Evolutionary conservation across 2,113 vertebrate genomes (phyloP), one percentile per base, ranked within the genome.

Genomic region (Empidonax alnorum): DNA sequence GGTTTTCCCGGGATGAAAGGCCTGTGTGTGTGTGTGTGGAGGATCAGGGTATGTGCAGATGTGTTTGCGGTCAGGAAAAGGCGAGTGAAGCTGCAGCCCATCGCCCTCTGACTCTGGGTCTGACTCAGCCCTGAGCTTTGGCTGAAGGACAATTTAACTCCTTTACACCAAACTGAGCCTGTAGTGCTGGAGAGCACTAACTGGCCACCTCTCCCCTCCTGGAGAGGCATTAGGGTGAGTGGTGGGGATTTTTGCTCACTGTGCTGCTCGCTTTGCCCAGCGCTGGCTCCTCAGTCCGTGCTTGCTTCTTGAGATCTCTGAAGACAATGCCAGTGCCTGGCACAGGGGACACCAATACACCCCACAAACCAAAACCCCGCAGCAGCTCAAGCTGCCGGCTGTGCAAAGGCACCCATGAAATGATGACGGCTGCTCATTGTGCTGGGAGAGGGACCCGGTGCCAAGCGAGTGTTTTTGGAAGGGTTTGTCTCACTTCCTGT

Each of bases 401-500:
- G 0, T 11, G 82, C 79, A 44, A 2, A 93, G 83, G 67, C 75
- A 72, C 83, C 94, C 75, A 16, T 52, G 11, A 44, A 73, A 23
- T 6, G 71, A 8, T 33, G 87, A 16, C 0, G 50, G 50, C 87
- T n/a, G 77, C 88, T 87, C 42, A 2, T 37, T 18, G n/a, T 66
- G 84, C 53, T 14, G 77, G 76, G 73, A 88, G 79, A 78, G 67
- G 63, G 53, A 18, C 50, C 24, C 1, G 0, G 15, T 92, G 92
- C 93, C 94, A 94, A 94, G 83, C 4, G 0, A 7, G 35, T 74
- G 69, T n/a, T 87, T 95, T 89, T 94, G 96, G 89, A 92, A 86
- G 93, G 69, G 21, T 67, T 93, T 68, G 35, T 77, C 87, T 72
- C 62, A 58, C 87, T 96, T 96, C 91, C 96, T 94, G 89, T 95